Percentiles rank a stretch among this genome's conserved stretches.
Conservation (phyloP, 2,797 vertebrate genomes). For the Lateolabrax maculatus region DNA sequence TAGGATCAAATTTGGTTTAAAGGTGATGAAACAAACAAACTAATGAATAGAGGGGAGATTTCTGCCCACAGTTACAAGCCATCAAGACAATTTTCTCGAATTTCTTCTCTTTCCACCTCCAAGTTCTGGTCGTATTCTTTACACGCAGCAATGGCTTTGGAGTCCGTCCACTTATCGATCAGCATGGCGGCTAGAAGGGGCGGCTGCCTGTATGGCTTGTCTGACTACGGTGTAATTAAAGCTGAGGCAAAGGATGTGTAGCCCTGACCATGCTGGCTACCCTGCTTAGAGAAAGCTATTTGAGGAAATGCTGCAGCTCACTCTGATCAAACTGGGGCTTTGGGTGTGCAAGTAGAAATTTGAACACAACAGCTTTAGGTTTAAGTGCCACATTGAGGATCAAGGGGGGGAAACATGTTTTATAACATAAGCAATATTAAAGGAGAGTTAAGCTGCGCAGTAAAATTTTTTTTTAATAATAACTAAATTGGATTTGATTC, state of each 20-base stretch:
- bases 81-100: constrained; percentile 17
- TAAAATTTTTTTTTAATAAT: constrained; percentile 45
- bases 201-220: constrained; percentile 55
- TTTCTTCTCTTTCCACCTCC: constrained; percentile 16
- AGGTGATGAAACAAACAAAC: constrained; percentile 22
- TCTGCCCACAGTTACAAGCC: not conserved
- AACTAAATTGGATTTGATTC: constrained; percentile 42
- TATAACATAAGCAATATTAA: constrained; percentile 27
- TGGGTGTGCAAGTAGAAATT: constrained; percentile 9
- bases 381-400: constrained; percentile 40
- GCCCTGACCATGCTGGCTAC: constrained; percentile 36
- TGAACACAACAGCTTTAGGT: constrained; percentile 7
- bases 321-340: constrained; percentile 34
- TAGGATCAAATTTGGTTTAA: constrained; percentile 28
- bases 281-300: constrained; percentile 39
- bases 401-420: not conserved
- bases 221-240: constrained; percentile 78
- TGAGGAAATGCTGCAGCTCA: constrained; percentile 42
- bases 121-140: constrained; percentile 41
- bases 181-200: constrained; percentile 47
- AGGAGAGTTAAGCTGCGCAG: constrained; percentile 19
- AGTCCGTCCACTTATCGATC: constrained; percentile 74
- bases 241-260: constrained; percentile 61
- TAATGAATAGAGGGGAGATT: constrained; percentile 18
- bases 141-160: constrained; percentile 55